These are phyloP conservation scores for Rhinatrema bivittatum DNA, from an alignment of 2,797 vertebrate species.

Conservation along the genomic window DNA sequence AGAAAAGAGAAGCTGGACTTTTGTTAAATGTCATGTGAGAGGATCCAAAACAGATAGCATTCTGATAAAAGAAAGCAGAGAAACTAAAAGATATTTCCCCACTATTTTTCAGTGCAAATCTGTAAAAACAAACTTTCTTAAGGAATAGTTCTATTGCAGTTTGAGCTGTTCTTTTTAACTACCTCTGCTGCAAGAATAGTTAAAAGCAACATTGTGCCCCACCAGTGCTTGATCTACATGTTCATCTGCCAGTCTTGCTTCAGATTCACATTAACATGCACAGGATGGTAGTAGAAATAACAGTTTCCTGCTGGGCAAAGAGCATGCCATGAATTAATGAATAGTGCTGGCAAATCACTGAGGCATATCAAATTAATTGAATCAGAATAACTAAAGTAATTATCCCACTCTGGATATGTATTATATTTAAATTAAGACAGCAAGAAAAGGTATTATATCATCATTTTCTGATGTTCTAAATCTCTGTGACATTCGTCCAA, in stretches of 20 bases:
- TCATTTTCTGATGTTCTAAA: not conserved
- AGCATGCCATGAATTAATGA: too few species aligned
- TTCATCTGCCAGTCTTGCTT: not conserved
- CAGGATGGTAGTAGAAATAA: not conserved
- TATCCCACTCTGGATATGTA: too few species aligned
- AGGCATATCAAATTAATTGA: not conserved
- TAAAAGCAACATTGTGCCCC: too few species aligned
- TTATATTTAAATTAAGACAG: too few species aligned
- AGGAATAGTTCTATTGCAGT: not conserved
- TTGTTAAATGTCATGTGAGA: slow-evolving; percentile 27
- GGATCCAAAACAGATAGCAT: slow-evolving; percentile 31
- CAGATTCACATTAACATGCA: not conserved
- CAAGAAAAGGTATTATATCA: not conserved
- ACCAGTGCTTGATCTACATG: too few species aligned
- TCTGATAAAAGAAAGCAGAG: slow-evolving; percentile 17
- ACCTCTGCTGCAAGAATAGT: not conserved
- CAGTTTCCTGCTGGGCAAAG: too few species aligned
- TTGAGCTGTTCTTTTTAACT: slow-evolving; percentile 6
- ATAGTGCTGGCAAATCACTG: too few species aligned
- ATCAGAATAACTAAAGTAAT: not conserved
- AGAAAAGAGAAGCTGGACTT: slow-evolving; percentile 21
- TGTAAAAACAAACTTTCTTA: slow-evolving; percentile 3
- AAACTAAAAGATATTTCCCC: slow-evolving; percentile 14
- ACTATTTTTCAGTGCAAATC: slow-evolving; percentile 1
- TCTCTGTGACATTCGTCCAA: too few species aligned